Conservation (phyloP, 2,113 vertebrate genomes). For the Amblyopsis rosae region DNA sequence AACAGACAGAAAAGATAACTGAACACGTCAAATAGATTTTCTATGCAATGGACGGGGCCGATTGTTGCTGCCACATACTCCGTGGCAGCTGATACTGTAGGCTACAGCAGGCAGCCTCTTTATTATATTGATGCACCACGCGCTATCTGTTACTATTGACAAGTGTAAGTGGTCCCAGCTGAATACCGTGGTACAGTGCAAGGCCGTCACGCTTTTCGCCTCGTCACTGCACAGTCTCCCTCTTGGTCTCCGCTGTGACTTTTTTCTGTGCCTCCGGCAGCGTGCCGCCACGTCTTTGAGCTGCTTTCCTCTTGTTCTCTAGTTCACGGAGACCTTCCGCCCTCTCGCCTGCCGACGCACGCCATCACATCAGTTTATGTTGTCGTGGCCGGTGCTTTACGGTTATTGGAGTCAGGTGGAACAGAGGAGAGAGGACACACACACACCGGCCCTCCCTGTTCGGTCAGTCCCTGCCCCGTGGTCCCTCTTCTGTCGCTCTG, state of each 20-base stretch:
- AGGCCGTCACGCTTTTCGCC: slow-evolving; percentile 35
- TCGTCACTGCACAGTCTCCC: slow-evolving; percentile 26
- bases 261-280: too few species aligned
- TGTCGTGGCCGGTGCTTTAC: slow-evolving; percentile 4
- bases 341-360: background rate
- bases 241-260: too few species aligned
- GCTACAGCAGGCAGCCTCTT: slow-evolving; percentile 36
- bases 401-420: slow-evolving; percentile 48
- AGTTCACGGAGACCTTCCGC: slow-evolving; percentile 5
- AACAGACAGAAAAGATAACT: slow-evolving; percentile 35
- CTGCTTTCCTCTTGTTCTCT: slow-evolving; percentile 15
- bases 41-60: slow-evolving; percentile 21
- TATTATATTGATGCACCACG: slow-evolving; percentile 40
- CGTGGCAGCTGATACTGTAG: slow-evolving; percentile 50
- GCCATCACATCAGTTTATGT: too few species aligned
- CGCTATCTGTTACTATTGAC: slow-evolving; percentile 67
- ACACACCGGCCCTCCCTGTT: slow-evolving; percentile 39
- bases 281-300: background rate
- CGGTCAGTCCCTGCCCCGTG: slow-evolving; percentile 12
- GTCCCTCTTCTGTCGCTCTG: too few species aligned
- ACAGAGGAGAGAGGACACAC: slow-evolving; percentile 29
- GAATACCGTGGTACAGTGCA: slow-evolving; percentile 44
- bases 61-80: slow-evolving; percentile 44
- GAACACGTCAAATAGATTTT: slow-evolving; percentile 43
- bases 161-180: slow-evolving; percentile 55